These are phyloP conservation scores for Automeris io DNA, from an alignment of 2,888 invertebrate species.

Conservation along the genomic window DNA sequence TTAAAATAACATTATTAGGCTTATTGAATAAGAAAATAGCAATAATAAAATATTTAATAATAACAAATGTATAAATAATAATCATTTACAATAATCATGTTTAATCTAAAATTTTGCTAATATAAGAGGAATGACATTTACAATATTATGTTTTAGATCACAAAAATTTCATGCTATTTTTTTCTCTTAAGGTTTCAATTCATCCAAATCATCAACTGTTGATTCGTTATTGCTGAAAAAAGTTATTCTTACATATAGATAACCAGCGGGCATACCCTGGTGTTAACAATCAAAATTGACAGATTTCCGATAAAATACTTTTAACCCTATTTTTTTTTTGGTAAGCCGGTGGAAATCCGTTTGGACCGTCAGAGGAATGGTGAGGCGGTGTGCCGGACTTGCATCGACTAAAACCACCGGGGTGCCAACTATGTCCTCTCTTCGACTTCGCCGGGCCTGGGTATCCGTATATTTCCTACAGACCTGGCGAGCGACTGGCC, in stretches of 20 bases:
- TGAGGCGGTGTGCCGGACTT: too few species aligned
- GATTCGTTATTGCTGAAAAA: conserved; percentile 74
- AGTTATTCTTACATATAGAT: conserved; percentile 10
- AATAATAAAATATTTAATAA: not conserved
- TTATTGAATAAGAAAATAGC: too few species aligned
- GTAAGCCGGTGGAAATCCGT: too few species aligned
- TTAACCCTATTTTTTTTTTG: too few species aligned
- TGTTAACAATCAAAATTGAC: not conserved
- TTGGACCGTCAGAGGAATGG: too few species aligned
- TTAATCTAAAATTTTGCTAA: not conserved
- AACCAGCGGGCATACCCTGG: conserved; percentile 10
- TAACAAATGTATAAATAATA: not conserved
- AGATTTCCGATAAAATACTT: too few species aligned
- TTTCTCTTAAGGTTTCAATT: conserved; percentile 15
- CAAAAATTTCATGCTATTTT: not conserved
- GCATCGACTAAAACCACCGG: too few species aligned
- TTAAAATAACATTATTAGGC: too few species aligned
- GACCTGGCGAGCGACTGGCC: too few species aligned
- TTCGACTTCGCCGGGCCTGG: too few species aligned
- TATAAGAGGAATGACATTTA: not conserved
- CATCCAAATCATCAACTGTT: conserved; percentile 66
- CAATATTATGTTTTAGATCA: not conserved
- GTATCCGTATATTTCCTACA: too few species aligned
- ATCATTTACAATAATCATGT: not conserved
- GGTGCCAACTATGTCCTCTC: too few species aligned